Evolutionary conservation across 2,888 invertebrate species (phyloP).

Genomic region (Rhamphomyia laevipes): DNA sequence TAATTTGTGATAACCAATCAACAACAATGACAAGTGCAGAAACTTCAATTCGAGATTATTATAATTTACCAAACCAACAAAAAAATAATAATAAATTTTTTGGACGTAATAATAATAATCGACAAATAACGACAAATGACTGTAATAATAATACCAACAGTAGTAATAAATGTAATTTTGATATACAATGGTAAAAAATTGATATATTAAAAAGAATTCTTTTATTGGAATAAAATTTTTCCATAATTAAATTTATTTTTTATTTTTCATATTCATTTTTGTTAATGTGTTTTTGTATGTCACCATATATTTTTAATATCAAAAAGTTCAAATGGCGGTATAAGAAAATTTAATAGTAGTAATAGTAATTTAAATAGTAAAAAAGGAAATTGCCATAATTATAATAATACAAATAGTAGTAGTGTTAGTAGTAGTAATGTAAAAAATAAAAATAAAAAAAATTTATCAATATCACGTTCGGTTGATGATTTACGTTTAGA

Average conservation of each 20-base stretch:
- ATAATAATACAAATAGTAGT: not conserved
- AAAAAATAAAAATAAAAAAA: not conserved
- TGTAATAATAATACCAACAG: not conserved
- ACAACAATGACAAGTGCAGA: not conserved
- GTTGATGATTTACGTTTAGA: constrained; percentile 1
- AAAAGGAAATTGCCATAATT: not conserved
- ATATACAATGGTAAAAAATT: not conserved
- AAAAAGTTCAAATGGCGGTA: not conserved
- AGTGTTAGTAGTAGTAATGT: not conserved
- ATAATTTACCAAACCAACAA: not conserved
- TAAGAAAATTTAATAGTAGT: not conserved
- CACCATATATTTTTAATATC: not conserved
- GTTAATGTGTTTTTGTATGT: not conserved
- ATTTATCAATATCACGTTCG: not conserved
- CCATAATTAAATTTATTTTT: not conserved
- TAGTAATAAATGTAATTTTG: not conserved
- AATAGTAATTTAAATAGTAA: not conserved
- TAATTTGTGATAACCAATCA: not conserved
- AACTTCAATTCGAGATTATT: not conserved
- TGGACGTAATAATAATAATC: not conserved
- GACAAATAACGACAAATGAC: not conserved
- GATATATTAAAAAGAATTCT: not conserved
- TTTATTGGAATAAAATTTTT: not conserved
- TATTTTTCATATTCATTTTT: not conserved
- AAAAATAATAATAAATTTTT: not conserved